Conservation (phyloP, 2,888 invertebrate species). For the Enchytraeus crypticus region DNA sequence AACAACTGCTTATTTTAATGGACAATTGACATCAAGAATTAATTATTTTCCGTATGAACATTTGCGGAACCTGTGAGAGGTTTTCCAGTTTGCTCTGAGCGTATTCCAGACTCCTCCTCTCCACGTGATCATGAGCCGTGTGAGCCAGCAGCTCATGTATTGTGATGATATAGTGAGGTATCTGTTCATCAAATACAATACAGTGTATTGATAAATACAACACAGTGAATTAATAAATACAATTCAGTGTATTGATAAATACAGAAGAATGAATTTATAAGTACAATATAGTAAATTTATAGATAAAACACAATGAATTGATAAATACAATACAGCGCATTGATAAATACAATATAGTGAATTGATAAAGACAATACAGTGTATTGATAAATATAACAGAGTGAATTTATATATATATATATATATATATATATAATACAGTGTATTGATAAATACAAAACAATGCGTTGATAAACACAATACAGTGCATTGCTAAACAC, state of each 20-base stretch:
- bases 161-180: constrained; percentile 83
- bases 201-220: background rate
- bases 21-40: no score
- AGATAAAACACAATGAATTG: no score
- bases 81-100: constrained; percentile 75
- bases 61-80: constrained; percentile 49
- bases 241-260: no score
- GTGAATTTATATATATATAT: background rate
- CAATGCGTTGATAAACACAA: background rate
- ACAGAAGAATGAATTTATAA: no score
- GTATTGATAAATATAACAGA: no score
- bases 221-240: background rate
- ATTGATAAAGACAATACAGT: no score
- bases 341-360: no score
- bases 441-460: background rate
- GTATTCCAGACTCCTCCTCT: constrained; percentile 78
- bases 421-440: background rate
- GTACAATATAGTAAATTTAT: no score
- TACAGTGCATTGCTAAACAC: background rate
- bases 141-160: constrained; percentile 80
- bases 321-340: no score
- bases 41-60: no score
- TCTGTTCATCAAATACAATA: constrained; percentile 53
- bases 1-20: no score
- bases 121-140: constrained; percentile 87